Evolutionary conservation across 2,113 vertebrate species (phyloP), one percentile per base, ranked within the genome.

Genomic region (Serilophus lunatus): DNA sequence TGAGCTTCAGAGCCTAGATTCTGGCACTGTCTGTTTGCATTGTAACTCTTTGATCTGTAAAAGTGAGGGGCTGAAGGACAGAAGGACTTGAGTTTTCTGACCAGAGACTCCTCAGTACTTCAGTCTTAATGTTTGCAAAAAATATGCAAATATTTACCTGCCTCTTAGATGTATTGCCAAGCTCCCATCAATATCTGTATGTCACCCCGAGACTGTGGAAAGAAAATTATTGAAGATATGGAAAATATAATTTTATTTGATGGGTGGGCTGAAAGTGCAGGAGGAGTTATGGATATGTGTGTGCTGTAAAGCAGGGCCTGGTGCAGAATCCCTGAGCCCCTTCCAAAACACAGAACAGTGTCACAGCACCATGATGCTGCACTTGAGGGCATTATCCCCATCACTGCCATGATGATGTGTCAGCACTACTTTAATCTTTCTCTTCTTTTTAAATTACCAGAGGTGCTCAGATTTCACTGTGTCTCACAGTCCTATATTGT

Each of bases 1-100:
- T n/a, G 68, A 90, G 80, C 29, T 93, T 29, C 61, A 82, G 82
- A 94, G 82, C 44, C 49, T 66, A 51, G 8, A 85, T 82, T 54
- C 80, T 83, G 74, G 35, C 25, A 8, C 26, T 83, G 54, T 20
- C 45, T 74, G 3, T 68, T 64, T 88, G 64, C 65, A 9, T 13
- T 47, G 63, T 29, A 56, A 59, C 80, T 59, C 56, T 88, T 64
- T 10, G 11, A 53, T 11, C 9, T 77, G 4, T 61, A 12, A 26
- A 75, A 88, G 50, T 15, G 29, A 42, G 38, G n/a, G 60, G 33
- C 80, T 92, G 66, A 92, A 93, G 85, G 88, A 69, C n/a, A 29
- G 38, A 64, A 53, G 49, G 57, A 22, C 18, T 92, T 25, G 24
- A 1, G 60, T 78, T 44, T 64, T 54, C 71, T 80, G 88, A 83